Percentiles rank a stretch among this genome's conserved stretches.
phyloP scores from a whole-genome alignment of 1,140 invertebrate genomes.

The Phymorhynchus buccinoides region DNA sequence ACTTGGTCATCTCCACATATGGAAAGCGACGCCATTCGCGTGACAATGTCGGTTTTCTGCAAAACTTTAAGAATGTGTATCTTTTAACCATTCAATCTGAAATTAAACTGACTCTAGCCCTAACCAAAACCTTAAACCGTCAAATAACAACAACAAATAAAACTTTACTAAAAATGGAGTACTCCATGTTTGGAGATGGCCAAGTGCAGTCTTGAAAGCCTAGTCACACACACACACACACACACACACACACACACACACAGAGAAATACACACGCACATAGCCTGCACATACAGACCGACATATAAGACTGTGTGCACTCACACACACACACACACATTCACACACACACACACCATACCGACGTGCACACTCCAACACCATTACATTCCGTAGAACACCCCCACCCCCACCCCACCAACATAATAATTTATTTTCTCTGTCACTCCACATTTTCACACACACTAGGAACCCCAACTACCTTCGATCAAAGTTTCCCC shows the following conservation, averaged over 20 bases:
- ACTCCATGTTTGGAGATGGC: too few relatives aligned
- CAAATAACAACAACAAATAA: too few relatives aligned
- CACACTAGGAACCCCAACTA: not conserved
- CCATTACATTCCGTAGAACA: not conserved
- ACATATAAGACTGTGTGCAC: not conserved
- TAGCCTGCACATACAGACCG: too few relatives aligned
- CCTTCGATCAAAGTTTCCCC: not conserved
- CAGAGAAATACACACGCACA: not conserved
- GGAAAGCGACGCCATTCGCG: too few relatives aligned
- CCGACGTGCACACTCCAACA: not conserved
- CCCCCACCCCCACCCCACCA: not conserved
- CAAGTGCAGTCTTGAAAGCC: too few relatives aligned
- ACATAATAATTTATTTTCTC: not conserved
- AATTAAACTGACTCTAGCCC: too few relatives aligned
- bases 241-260: not conserved
- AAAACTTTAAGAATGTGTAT: too few relatives aligned
- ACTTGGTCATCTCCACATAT: too few relatives aligned
- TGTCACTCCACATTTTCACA: not conserved
- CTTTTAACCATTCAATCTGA: too few relatives aligned
- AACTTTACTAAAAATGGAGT: too few relatives aligned
- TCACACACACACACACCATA: slow-evolving; percentile 2
- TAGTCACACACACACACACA: not conserved
- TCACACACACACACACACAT: not conserved
- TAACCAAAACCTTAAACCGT: too few relatives aligned
- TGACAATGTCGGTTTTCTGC: too few relatives aligned